Percentiles rank a stretch among this genome's conserved stretches.
Evolutionary conservation across 2,888 invertebrate genomes (phyloP).

Genomic region (Cyrtodaria siliqua): DNA sequence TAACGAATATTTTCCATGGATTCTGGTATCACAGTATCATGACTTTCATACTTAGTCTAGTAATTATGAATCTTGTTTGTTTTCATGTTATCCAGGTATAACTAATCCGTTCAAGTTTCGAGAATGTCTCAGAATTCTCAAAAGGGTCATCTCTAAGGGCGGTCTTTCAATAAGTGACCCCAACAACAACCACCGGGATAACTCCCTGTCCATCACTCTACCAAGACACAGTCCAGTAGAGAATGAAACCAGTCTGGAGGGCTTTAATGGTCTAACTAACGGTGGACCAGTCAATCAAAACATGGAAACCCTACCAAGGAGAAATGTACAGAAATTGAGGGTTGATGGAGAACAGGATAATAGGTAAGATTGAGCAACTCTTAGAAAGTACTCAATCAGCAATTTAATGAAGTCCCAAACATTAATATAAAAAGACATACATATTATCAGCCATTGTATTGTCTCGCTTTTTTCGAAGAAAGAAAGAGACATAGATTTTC

Average conservation of each 20-base stretch:
- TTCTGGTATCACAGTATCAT: no score
- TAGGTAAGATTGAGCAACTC: constrained; percentile 7
- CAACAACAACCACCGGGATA: constrained; percentile 20
- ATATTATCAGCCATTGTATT: no score
- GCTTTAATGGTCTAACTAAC: no score
- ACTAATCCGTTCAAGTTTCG: constrained; percentile 80
- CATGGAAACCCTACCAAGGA: constrained; percentile 22
- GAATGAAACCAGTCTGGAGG: constrained; percentile 26
- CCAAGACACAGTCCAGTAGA: constrained; percentile 46
- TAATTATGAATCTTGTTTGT: no score
- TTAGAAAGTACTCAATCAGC: no score
- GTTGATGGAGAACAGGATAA: constrained; percentile 34
- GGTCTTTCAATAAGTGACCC: constrained; percentile 19
- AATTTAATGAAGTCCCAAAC: no score
- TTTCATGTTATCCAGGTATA: constrained; percentile 75
- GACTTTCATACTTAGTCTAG: no score
- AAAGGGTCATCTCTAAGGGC: constrained; percentile 68
- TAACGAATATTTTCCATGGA: no score
- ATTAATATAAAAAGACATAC: no score
- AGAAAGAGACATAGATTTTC: no score
- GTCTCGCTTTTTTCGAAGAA: no score
- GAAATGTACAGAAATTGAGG: constrained; percentile 40
- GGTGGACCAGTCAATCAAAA: constrained; percentile 32
- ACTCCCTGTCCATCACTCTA: constrained; percentile 38
- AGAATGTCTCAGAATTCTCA: constrained; percentile 80